Evolutionary conservation across 2,797 vertebrate species (phyloP).

Genomic region (Enteromius viviparus): DNA sequence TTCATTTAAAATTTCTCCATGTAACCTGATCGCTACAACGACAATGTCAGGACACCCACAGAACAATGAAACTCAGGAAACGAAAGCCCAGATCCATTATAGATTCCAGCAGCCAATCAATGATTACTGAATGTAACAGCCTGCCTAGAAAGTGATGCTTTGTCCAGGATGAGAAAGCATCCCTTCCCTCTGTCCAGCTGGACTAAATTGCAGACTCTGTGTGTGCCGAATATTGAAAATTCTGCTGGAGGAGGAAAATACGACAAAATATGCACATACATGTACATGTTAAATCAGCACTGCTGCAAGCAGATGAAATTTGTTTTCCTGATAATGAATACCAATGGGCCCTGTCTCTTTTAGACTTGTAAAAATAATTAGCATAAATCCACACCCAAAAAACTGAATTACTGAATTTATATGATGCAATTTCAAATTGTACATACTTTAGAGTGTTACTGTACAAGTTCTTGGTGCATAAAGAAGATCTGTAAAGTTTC

Average conservation of each 20-base stretch:
- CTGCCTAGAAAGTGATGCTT: constrained; percentile 40
- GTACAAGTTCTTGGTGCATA: no score
- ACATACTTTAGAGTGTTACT: no score
- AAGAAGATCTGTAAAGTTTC: no score
- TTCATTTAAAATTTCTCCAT: constrained; percentile 72
- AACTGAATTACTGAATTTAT: background rate
- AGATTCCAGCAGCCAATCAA: constrained; percentile 48
- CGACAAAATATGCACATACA: constrained; percentile 31
- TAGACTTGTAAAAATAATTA: background rate
- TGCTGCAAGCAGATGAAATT: constrained; percentile 6
- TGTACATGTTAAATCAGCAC: constrained; percentile 35
- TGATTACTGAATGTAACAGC: constrained; percentile 33
- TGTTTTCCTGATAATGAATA: constrained; percentile 38
- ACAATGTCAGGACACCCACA: constrained; percentile 50
- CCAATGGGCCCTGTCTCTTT: constrained; percentile 23
- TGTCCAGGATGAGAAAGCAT: constrained; percentile 24
- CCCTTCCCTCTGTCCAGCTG: background rate
- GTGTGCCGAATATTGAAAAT: constrained; percentile 7
- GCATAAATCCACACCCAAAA: constrained; percentile 18
- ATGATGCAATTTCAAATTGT: no score
- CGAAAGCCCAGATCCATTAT: constrained; percentile 39
- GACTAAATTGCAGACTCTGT: constrained; percentile 31
- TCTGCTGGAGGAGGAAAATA: constrained; percentile 9
- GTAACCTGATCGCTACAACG: constrained; percentile 71
- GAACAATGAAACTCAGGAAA: constrained; percentile 27